Conservation (phyloP, 1,140 invertebrate species). For the Papilio aristodemus region DNA sequence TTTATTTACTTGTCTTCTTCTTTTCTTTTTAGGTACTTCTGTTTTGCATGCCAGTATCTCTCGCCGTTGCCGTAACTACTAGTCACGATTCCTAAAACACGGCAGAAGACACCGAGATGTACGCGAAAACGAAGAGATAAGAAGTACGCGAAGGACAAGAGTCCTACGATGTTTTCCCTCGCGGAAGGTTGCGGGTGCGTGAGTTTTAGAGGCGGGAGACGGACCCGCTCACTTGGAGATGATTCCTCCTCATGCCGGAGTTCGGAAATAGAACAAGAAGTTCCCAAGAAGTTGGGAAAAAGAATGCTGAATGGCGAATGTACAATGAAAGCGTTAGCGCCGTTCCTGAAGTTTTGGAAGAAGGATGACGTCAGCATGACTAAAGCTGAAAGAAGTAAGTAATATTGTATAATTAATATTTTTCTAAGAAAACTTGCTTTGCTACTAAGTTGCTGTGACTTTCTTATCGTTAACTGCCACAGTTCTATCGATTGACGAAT, state of each 20-base stretch:
- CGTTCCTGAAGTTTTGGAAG: slow-evolving; percentile 81
- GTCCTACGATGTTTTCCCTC: slow-evolving; percentile 73
- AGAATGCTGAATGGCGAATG: slow-evolving; percentile 69
- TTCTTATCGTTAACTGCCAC: too few species aligned
- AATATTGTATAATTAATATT: neutral
- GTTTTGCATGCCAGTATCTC: slow-evolving; percentile 39
- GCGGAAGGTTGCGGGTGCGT: slow-evolving; percentile 77
- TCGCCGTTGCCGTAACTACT: slow-evolving; percentile 28
- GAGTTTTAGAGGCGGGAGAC: slow-evolving; percentile 68
- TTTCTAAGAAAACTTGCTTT: too few species aligned
- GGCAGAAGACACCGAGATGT: slow-evolving; percentile 70
- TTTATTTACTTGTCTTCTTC: slow-evolving; percentile 16
- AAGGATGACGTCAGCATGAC: slow-evolving; percentile 84
- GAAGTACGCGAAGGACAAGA: slow-evolving; percentile 69
- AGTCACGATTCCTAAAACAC: slow-evolving; percentile 69
- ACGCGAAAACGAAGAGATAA: slow-evolving; percentile 77
- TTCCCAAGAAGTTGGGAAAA: slow-evolving; percentile 64
- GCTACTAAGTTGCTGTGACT: too few species aligned
- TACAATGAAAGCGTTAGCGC: slow-evolving; percentile 76
- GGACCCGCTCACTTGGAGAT: slow-evolving; percentile 74
- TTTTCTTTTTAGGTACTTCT: slow-evolving; percentile 52
- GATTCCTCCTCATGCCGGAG: slow-evolving; percentile 82
- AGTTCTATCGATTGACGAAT: too few species aligned
- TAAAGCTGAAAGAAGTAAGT: slow-evolving; percentile 86
- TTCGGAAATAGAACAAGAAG: slow-evolving; percentile 81